phyloP scores from a whole-genome alignment of 2,797 vertebrate species.

The Eupleurogrammus muticus region DNA sequence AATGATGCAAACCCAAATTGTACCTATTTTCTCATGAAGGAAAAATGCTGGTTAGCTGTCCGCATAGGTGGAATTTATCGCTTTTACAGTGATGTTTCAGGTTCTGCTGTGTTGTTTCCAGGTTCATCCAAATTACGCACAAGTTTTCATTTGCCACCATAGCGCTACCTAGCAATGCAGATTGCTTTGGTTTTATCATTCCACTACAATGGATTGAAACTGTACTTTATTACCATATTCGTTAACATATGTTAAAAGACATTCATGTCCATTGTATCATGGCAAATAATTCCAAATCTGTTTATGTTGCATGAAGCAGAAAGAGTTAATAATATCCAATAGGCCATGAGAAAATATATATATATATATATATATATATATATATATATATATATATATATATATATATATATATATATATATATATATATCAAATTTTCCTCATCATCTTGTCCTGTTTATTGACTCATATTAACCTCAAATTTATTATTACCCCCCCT shows the following conservation, averaged over 20 bases:
- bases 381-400: too few relatives aligned
- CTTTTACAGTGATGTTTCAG: constrained; percentile 46
- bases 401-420: too few relatives aligned
- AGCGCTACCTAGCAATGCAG: background rate
- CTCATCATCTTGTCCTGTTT: too few relatives aligned
- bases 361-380: too few relatives aligned
- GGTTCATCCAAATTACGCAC: constrained; percentile 24
- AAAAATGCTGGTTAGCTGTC: constrained; percentile 49
- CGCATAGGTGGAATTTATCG: constrained; percentile 49
- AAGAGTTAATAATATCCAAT: background rate
- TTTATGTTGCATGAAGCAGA: background rate
- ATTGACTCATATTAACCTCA: background rate
- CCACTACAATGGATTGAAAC: background rate
- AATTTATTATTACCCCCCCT: background rate
- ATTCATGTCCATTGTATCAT: background rate
- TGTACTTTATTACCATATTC: background rate
- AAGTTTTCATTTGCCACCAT: constrained; percentile 6
- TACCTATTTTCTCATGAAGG: constrained; percentile 49
- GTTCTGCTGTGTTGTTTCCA: constrained; percentile 35
- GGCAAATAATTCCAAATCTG: background rate
- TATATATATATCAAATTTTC: background rate
- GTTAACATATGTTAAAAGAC: background rate
- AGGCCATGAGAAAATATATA: background rate
- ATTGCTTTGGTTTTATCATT: background rate
- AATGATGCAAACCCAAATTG: constrained; percentile 32